Evolutionary conservation across 2,113 vertebrate genomes (phyloP), one percentile per base, ranked within the genome.

Genomic region (Etheostoma spectabile): DNA sequence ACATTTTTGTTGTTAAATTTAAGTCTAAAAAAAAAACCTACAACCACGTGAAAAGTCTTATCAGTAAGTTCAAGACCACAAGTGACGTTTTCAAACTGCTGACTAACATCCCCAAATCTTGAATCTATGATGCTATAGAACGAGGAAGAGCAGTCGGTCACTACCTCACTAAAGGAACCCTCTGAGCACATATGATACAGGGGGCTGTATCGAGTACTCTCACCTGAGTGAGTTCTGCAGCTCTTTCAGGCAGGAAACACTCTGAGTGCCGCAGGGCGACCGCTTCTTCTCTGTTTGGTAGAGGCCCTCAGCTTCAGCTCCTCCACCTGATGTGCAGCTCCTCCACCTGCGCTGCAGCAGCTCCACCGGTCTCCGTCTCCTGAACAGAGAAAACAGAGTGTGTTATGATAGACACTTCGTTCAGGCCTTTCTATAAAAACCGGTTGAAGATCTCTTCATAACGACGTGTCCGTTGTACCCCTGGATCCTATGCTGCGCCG

Each of bases 271-370:
- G 19, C 67, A 77, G 0, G 84, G 86, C 4, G 91, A 87, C 24
- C 93, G 90, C 78, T 89, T 94, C 27, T n/a, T 94, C 94, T 5
- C 66, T 91, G 85, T 75, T 73, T 33, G 13, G 73, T n/a, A 71
- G 92, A 73, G 1, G 77, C 92, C 62, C 92, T 85, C 45, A 93
- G 89, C 45, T 96, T 98, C 88, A 98, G 0, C 21, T 96, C 95
- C 75, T 97, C 95, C 83, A 98, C 94, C 88, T 97, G 96, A 74
- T 67, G 92, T 60, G 97, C n/a, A 99, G 96, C 86, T 97, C 96
- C 81, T 99, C 98, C 74, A 98, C 96, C 90, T 97, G 97, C 33
- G 87, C 70, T 99, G 98, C 15, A 99, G 96, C 45, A 89, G 89
- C 72, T 98, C 97, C 55, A 97, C 95, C 0, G n/a, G 96, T 98